Conservation (phyloP, 1,140 invertebrate species). For the honey bee (Apis mellifera) region DNA sequence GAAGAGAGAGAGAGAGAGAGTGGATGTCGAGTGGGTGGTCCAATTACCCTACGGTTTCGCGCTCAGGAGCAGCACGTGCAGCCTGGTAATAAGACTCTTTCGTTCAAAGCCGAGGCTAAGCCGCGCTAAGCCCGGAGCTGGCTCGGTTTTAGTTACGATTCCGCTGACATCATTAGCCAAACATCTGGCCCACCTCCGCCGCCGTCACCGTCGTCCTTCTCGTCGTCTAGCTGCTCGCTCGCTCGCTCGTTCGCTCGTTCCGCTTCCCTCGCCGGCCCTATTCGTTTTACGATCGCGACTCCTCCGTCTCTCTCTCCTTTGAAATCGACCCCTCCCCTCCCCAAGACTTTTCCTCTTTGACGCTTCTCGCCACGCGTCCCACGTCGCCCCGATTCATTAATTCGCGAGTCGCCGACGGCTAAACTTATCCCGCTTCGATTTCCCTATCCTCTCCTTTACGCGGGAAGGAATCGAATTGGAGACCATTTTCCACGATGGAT, state of each 20-base stretch:
- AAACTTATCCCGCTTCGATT: too few relatives aligned
- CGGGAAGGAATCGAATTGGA: too few relatives aligned
- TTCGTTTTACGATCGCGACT: slow-evolving; percentile 59
- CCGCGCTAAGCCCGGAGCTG: slow-evolving; percentile 67
- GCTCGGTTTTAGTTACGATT: slow-evolving; percentile 79
- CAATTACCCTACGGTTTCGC: slow-evolving; percentile 78
- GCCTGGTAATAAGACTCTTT: slow-evolving; percentile 77
- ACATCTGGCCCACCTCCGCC: slow-evolving; percentile 79
- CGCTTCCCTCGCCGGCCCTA: slow-evolving; percentile 5
- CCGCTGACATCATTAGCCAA: slow-evolving; percentile 81
- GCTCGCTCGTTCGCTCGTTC: slow-evolving; percentile 18
- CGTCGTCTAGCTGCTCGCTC: slow-evolving; percentile 43
- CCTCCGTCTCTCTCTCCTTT: slow-evolving; percentile 33
- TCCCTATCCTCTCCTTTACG: too few relatives aligned
- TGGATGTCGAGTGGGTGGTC: slow-evolving; percentile 76
- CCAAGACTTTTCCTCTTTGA: slow-evolving; percentile 52
- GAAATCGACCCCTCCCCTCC: slow-evolving; percentile 33
- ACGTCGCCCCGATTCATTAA: too few relatives aligned
- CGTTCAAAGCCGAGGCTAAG: slow-evolving; percentile 69
- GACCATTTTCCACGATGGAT: too few relatives aligned
- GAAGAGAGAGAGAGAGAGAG: slow-evolving; percentile 55
- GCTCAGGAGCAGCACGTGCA: slow-evolving; percentile 76
- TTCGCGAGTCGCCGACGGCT: too few relatives aligned
- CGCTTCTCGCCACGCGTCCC: slow-evolving; percentile 4
- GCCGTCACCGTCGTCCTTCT: slow-evolving; percentile 57